Evolutionary conservation across 64 coral and sea anemone genomes (phyloP), one percentile per base, ranked within the genome.

Genomic region (Hydrozoanthus tunicans): DNA sequence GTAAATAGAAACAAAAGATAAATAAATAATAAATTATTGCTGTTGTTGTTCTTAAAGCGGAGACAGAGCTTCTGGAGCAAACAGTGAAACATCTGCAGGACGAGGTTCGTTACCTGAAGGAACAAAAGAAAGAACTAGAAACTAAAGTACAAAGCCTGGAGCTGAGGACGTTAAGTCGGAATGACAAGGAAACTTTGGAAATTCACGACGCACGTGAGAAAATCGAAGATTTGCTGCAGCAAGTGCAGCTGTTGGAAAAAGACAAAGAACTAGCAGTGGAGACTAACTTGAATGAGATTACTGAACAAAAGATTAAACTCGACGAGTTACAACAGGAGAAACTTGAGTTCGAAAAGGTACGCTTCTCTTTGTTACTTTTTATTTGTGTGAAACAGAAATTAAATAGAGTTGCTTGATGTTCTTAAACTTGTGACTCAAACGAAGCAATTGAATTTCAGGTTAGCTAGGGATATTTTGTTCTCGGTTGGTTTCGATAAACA

Each of bases 101-200:
- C 24, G 95, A 94, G 77, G 91, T 97, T 80, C 93, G 91, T 79
- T 97, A 94, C 13, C 86, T 97, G 9, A 97, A 97, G 77, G 95
- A 97, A 73, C 95, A 97, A 51, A 97, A 97, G 60, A 93, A 93
- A 80, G 95, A 97, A 93, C 78, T 97, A 6, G 95, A 97, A 79
- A 93, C 95, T 12, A 97, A 97, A 75, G 90, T 97, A 7, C 95
- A 97, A 77, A 97, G 92, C 9, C 90, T 97, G 13, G 95, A 97
- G 81, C 63, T 97, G 15, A 94, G 91, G 57, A 94, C 67, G 9
- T 79, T 97, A 62, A 93, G 92, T 77, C 82, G 92, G 25, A 91
- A 66, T 17, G 93, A 94, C 79, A 94, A 94, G 17, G 92, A 97
- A 74, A 91, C 82, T 3, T 43, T 97, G 5, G 95, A 97, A 74